A percentile compares a stretch with the other conserved stretches of the same genome.
Conservation (phyloP, 2,113 vertebrate species). For the Oryzias javanicus region DNA sequence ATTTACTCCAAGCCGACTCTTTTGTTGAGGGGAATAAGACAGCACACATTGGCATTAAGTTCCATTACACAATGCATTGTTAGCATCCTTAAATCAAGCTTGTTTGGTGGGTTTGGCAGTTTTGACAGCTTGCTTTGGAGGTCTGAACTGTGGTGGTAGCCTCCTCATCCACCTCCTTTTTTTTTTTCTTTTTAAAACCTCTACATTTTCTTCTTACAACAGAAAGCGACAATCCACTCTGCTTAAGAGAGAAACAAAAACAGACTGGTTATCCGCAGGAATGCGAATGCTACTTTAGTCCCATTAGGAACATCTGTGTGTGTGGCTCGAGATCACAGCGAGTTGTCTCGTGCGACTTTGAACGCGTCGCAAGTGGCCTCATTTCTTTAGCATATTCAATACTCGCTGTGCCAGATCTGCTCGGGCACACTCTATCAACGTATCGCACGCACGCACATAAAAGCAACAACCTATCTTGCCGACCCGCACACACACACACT, state of each 20-base stretch:
- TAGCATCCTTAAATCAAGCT: constrained; percentile 54
- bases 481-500: constrained; percentile 26
- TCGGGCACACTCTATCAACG: constrained; percentile 16
- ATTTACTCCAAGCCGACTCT: constrained; percentile 53
- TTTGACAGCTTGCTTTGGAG: constrained; percentile 45
- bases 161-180: constrained; percentile 45
- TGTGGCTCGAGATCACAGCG: constrained; percentile 69
- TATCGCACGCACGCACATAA: constrained; percentile 13
- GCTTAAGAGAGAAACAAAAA: constrained; percentile 69
- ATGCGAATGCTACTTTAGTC: constrained; percentile 72
- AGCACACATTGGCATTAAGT: constrained; percentile 46
- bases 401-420: constrained; percentile 39
- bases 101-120: constrained; percentile 30
- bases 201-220: constrained; percentile 64
- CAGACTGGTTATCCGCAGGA: constrained; percentile 75
- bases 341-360: constrained; percentile 58
- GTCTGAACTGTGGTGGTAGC: constrained; percentile 50
- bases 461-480: constrained; percentile 12
- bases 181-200: constrained; percentile 32
- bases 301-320: constrained; percentile 75
- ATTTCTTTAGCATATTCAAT: constrained; percentile 64
- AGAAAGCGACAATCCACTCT: constrained; percentile 62
- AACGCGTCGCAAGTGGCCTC: constrained; percentile 66
- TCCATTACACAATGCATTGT: constrained; percentile 51
- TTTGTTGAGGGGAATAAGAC: constrained; percentile 28